phyloP scores from a whole-genome alignment of 2,888 invertebrate genomes.

The Meiosimyza platycephala region DNA sequence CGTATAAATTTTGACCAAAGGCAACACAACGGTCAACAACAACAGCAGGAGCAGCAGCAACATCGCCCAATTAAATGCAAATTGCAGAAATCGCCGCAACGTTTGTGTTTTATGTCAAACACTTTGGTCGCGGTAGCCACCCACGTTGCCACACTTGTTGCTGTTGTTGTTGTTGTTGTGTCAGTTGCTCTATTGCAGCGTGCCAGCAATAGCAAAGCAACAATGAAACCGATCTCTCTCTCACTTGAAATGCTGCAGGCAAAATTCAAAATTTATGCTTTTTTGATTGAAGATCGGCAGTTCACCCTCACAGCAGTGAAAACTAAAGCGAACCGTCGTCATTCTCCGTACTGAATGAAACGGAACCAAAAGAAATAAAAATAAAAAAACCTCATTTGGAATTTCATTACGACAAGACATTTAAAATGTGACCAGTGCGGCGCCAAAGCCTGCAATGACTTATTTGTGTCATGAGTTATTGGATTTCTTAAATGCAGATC shows the following conservation, averaged over 20 bases:
- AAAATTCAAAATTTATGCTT: conserved; percentile 29
- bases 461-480: too few relatives aligned
- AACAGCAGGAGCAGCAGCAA: not conserved
- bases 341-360: not conserved
- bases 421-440: too few relatives aligned
- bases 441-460: too few relatives aligned
- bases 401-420: too few relatives aligned
- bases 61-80: conserved; percentile 18
- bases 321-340: conserved; percentile 5
- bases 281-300: conserved; percentile 33
- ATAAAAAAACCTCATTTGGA: too few relatives aligned
- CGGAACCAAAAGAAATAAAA: not conserved
- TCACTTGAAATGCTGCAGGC: conserved; percentile 2
- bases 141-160: conserved; percentile 11
- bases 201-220: too few relatives aligned
- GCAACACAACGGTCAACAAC: not conserved
- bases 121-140: conserved; percentile 17
- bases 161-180: not conserved
- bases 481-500: too few relatives aligned
- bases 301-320: conserved; percentile 22
- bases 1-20: too few relatives aligned
- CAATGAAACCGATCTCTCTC: conserved; percentile 3
- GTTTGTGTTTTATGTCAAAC: not conserved
- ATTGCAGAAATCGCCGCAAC: conserved; percentile 24
- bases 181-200: not conserved